Evolutionary conservation across 2,113 vertebrate species (phyloP), one percentile per base, ranked within the genome.

Genomic region (Copsychus sechellarum): DNA sequence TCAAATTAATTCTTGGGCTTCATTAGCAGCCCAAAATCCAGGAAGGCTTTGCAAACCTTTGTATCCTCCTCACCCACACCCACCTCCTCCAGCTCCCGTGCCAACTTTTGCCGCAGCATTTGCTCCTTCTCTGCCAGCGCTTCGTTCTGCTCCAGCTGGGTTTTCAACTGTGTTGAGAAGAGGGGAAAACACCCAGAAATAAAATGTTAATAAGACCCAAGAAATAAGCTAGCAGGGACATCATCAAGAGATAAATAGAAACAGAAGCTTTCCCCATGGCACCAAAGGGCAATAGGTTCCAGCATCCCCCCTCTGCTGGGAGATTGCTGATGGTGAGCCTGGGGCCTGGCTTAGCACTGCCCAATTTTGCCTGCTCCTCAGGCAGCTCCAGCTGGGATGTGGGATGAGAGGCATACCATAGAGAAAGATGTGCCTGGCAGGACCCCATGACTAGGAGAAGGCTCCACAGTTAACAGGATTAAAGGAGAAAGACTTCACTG

Each of bases 51-150:
- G 38, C 65, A 79, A 54, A 54, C 7, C 31, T 12, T 51, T 10
- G 18, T 26, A 17, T 43, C 42, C 64, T 67, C 33, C 60, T 51
- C 0, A 0, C 23, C 36, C 5, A 3, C n/a, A 69, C 96, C 81
- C 67, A 99, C 99, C 98, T 99, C 98, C 85, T 99, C 98, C 86
- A 98, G 98, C 95, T 99, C 98, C 4, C 93, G 94, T 0, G 86
- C 94, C 50, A 99, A 98, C 95, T 98, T 97, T 90, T 98, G 98
- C 86, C 97, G 97, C 92, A 96, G 97, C 9, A 42, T 83, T 60
- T 96, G 98, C 96, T 99, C 99, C 8, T 86, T 96, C 17, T 98
- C 98, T 47, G 98, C 96, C 71, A 98, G 93, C 7, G 79, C 96
- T 74, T 98, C 93, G 0, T 97, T 98, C 95, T 94, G 97, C 83